Evolutionary conservation across 1,140 invertebrate species (phyloP), one percentile per base, ranked within the genome.

Genomic region (Drosophila subobscura): DNA sequence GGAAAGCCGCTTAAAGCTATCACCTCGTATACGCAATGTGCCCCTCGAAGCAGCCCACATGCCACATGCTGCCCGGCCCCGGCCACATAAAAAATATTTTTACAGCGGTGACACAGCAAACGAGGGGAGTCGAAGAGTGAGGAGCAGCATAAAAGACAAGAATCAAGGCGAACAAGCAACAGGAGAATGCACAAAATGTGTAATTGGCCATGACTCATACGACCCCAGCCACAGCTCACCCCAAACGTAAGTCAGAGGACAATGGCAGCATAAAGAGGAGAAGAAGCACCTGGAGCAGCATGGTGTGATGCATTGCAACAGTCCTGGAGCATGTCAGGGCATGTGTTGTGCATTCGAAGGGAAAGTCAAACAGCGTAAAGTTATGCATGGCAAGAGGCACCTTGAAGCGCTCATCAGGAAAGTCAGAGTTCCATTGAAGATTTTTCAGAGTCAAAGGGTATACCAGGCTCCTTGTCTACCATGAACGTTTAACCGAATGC

Each of bases 161-260:
- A 65, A 54, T 8, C 42, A 14, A 25, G n/a, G 41, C 25, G 50
- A 57, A 56, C 53, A 65, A 63, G 77, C 77, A 67, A 80, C 65
- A 75, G 60, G 59, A 79, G 68, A 66, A 65, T 56, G 58, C 76
- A 54, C 54, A 27, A 40, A 44, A 57, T 47, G 20, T 51, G 52
- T 72, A 79, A 85, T 76, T n/a, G 73, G 66, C 57, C 67, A 86
- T 80, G 68, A 67, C 77, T 66, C 63, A 77, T 76, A 50, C 60
- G 55, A 45, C 55, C 23, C 16, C n/a, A 23, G 7, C 16, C 72
- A 47, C 16, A 20, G 16, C 16, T 8, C 27, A 7, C 6, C 27
- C 6, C 5, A 29, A 3, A 7, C 29, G 8, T 8, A 33, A 8
- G 29, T 7, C 2, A 8, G 7, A 37, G 16, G 20, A 47, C 12